Evolutionary conservation across 2,888 invertebrate genomes (phyloP).

Genomic region (Orthonevra nobilis): DNA sequence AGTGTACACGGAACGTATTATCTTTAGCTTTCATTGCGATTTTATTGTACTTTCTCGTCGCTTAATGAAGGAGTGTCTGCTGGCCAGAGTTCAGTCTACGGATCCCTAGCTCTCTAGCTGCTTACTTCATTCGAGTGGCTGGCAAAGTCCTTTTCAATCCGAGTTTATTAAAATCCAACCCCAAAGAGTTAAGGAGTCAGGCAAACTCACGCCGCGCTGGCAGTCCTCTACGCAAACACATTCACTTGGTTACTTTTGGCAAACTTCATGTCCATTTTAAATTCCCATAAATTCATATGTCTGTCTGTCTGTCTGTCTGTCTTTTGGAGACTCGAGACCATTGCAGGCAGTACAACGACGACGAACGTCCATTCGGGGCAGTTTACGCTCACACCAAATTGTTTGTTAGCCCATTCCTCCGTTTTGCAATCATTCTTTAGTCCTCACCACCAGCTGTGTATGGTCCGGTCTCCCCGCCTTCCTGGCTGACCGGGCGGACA

Average conservation of each 20-base stretch:
- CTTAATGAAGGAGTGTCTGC: constrained; percentile 50
- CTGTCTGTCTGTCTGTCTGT: constrained; percentile 70
- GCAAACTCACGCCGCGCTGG: neutral
- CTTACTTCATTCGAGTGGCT: too few species aligned
- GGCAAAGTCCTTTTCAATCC: constrained; percentile 45
- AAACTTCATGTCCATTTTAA: constrained; percentile 70
- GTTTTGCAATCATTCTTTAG: constrained; percentile 1
- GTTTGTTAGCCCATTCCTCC: neutral
- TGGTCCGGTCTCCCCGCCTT: constrained; percentile 21
- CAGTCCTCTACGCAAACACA: constrained; percentile 14
- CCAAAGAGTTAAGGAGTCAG: constrained; percentile 53
- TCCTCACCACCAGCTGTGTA: constrained; percentile 26
- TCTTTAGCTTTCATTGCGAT: constrained; percentile 60
- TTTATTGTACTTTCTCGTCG: constrained; percentile 65
- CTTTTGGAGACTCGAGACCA: constrained; percentile 22
- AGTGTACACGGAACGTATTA: constrained; percentile 30
- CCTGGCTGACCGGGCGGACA: constrained; percentile 13
- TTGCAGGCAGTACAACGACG: constrained; percentile 26
- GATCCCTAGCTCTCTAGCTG: too few species aligned
- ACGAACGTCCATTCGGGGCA: constrained; percentile 51
- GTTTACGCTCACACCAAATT: constrained; percentile 55
- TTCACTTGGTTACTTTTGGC: constrained; percentile 67
- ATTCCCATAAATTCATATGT: constrained; percentile 70
- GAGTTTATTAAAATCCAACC: constrained; percentile 69
- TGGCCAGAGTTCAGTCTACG: neutral